Evolutionary conservation across 2,888 invertebrate species (phyloP).

Genomic region (Acleris sparsana): DNA sequence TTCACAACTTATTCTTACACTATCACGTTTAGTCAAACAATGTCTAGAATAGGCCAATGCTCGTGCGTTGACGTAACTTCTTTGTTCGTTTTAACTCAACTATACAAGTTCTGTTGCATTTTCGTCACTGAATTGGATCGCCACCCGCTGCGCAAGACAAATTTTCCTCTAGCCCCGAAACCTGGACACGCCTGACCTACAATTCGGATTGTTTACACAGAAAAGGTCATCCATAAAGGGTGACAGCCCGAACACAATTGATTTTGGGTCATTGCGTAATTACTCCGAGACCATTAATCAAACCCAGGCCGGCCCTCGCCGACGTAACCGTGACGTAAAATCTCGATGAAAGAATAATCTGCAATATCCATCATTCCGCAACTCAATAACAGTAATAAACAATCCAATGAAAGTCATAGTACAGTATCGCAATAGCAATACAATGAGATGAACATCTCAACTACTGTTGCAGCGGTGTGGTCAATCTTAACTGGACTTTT

Average conservation of each 20-base stretch:
- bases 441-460: conserved; percentile 12
- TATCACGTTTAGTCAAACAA: too few relatives aligned
- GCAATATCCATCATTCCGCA: conserved; percentile 17
- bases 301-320: conserved; percentile 32
- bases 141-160: conserved; percentile 40
- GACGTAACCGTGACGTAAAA: conserved; percentile 28
- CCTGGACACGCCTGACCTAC: conserved; percentile 50
- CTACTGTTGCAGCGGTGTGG: conserved; percentile 7
- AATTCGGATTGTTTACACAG: conserved; percentile 50
- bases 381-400: conserved; percentile 10
- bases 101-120: conserved; percentile 12
- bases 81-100: not conserved
- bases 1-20: not conserved
- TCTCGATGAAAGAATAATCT: conserved; percentile 25
- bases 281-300: conserved; percentile 45
- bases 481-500: not conserved
- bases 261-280: conserved; percentile 47
- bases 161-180: conserved; percentile 54
- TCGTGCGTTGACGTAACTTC: too few relatives aligned
- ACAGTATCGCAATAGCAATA: not conserved
- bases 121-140: conserved; percentile 3
- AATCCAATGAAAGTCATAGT: not conserved
- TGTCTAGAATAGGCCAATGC: too few relatives aligned
- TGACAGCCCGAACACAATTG: conserved; percentile 54
- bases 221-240: conserved; percentile 54